Evolutionary conservation across 2,797 vertebrate species (phyloP), one percentile per base, ranked within the genome.

Genomic region (Cetoscarus ocellatus): DNA sequence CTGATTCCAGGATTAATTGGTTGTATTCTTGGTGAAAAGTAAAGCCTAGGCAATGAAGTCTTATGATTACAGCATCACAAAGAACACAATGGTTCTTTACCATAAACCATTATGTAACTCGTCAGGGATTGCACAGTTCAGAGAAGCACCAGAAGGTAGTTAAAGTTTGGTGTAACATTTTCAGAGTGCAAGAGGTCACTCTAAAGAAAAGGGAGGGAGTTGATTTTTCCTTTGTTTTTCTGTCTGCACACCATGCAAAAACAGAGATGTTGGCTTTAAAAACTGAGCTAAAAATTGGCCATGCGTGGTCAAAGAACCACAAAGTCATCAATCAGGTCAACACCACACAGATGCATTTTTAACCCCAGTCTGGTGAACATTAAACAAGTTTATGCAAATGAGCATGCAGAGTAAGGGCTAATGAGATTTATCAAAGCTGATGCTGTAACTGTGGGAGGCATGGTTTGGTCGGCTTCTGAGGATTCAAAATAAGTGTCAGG

Each of bases 371-470:
- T 62, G 68, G 40, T 47, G 53, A 83, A 70, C 59, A 70, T 43
- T 40, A 84, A 68, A 71, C 75, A 58, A 27, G 66, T 80, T 70
- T 75, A 88, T 86, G 82, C 75, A 87, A 88, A 90, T 86, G 69
- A 82, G 67, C n/a, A 0, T 39, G 19, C 70, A 57, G 69, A 86
- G 64, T 64, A 69, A 75, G 68, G 54, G 48, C 75, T 82, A 89
- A 90, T 81, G 77, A 89, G 80, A 89, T 88, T 88, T 85, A 89
- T 88, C 83, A 86, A 80, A 87, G 80, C 74, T 85, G 79, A 86
- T 73, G 72, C 66, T 73, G 61, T 77, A 78, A 80, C 80, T 11
- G 56, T 86, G 75, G 84, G 89, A 85, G 70, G 73, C 56, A 50
- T 10, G 61, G 73, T 79, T 80, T 80, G 74, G 70, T 74, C 71